Base-by-base conservation (phyloP, 2,113 vertebrate species). In the Cyanocitta stelleri region DNA sequence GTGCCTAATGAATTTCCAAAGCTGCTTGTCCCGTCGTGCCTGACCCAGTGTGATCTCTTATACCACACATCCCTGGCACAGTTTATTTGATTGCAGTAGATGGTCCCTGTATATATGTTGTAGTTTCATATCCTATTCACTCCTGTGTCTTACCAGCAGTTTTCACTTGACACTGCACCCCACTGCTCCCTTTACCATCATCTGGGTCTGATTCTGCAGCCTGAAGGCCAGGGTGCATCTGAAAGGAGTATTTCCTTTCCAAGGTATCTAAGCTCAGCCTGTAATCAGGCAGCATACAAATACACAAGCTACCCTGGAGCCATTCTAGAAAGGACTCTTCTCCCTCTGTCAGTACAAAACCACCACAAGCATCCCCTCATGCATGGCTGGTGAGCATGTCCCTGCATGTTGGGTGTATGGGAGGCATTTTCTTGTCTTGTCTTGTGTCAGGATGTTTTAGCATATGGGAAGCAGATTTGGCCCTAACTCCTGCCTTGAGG, bases 1-100 rank as follows among this genome's bases (percentile, higher is more conserved):
- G 37, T 46, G 61, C 55, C 80, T 94, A 95, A 96, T 93, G 83
- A 95, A 84, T 95, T 95, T 96, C 78, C 85, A 89, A 94, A 95
- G 52, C 52, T 5, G 41, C 58, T 74, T 88, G 91, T 92, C 55
- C 68, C 14, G 2, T 80, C 68, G 33, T 41, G 73, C 51, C 73
- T 96, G 90, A 87, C 76, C 69, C 58, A 67, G 29, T 30, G n/a
- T 59, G 69, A 94, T 83, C 83, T 81, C 32, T 91, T 58, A 29
- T 11, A 90, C 24, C 51, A 72, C 22, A 68, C 44, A 12, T 80
- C 51, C 62, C 55, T 39, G 37, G 71, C 69, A 89, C 39, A 78
- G 30, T 75, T 87, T 78, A 58, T 76, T 95, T 87, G 22, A 52
- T 74, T 85, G 56, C 23, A 74, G 48, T 27, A 41, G 52, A 48